A percentile compares a stretch with the other conserved stretches of the same genome.
phyloP scores from a whole-genome alignment of 1,140 invertebrate species.

The Gryon sp. region DNA sequence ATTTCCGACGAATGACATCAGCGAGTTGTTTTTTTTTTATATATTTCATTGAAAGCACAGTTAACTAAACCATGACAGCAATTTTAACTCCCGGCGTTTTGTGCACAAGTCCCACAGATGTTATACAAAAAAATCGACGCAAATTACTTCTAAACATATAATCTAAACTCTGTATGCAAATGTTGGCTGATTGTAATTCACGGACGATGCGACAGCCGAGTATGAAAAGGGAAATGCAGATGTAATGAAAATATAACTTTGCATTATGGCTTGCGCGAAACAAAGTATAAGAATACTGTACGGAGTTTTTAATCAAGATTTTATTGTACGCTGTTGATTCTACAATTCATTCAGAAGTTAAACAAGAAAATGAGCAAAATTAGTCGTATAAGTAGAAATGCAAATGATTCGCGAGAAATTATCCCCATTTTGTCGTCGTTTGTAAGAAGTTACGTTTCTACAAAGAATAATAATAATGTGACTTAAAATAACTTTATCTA shows the following conservation, averaged over 20 bases:
- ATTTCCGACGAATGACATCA: conserved; percentile 25
- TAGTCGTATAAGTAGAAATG: too few relatives aligned
- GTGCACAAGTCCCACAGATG: conserved; percentile 13
- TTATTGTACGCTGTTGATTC: too few relatives aligned
- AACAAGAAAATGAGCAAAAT: too few relatives aligned
- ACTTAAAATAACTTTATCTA: too few relatives aligned
- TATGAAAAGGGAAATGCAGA: conserved; percentile 10
- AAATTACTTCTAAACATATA: conserved; percentile 12
- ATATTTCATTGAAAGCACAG: background rate
- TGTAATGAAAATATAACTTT: conserved; percentile 1
- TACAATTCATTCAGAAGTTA: too few relatives aligned
- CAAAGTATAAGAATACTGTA: too few relatives aligned
- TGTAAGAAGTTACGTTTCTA: too few relatives aligned
- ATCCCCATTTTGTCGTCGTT: too few relatives aligned
- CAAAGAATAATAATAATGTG: too few relatives aligned
- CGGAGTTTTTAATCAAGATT: too few relatives aligned
- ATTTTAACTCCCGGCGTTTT: background rate
- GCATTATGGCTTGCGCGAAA: background rate
- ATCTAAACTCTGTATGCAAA: conserved; percentile 52
- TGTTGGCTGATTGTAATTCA: conserved; percentile 47
- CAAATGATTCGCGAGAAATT: too few relatives aligned
- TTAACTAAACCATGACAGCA: conserved; percentile 18
- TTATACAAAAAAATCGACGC: conserved; percentile 1
- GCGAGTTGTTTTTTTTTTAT: conserved; percentile 2
- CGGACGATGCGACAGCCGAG: conserved; percentile 4